Evolutionary conservation across 2,113 vertebrate species (phyloP).

Genomic region (Eidolon helvum): DNA sequence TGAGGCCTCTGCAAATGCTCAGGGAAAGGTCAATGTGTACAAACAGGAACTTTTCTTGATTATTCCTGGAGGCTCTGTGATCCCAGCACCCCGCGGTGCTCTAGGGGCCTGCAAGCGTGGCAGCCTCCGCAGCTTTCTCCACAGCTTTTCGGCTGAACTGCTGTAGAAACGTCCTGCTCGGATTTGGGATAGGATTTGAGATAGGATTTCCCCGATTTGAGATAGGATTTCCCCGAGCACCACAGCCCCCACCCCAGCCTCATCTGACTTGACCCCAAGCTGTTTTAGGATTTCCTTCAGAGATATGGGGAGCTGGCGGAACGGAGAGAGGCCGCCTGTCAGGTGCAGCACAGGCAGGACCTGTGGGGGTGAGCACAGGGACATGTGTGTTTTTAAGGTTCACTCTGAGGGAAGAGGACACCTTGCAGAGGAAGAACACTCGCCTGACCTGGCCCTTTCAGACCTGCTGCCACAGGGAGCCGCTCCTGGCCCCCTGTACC

Average conservation of each 20-base stretch:
- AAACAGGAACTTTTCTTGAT: background rate
- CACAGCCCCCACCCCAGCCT: rapidly evolving
- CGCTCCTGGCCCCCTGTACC: background rate
- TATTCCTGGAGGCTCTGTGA: background rate
- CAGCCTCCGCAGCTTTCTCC: background rate
- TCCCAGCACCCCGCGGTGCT: background rate
- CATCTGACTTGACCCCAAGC: background rate
- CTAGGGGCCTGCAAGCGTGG: rapidly evolving
- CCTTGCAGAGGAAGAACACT: too few relatives aligned
- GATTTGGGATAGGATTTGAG: background rate
- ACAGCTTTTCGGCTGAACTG: background rate
- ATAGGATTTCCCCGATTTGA: background rate
- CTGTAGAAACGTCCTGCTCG: background rate
- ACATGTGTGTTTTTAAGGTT: background rate
- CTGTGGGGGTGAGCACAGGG: background rate
- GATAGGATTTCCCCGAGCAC: background rate
- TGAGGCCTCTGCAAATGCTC: background rate
- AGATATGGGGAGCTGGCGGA: background rate
- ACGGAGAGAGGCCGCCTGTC: background rate
- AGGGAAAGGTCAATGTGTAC: background rate
- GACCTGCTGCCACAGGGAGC: background rate
- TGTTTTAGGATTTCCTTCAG: background rate
- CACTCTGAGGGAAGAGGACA: background rate
- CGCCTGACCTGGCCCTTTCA: background rate
- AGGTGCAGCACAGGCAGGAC: rapidly evolving